Evolutionary conservation across 2,797 vertebrate species (phyloP), one percentile per base, ranked within the genome.

Genomic region (Callimico goeldii): DNA sequence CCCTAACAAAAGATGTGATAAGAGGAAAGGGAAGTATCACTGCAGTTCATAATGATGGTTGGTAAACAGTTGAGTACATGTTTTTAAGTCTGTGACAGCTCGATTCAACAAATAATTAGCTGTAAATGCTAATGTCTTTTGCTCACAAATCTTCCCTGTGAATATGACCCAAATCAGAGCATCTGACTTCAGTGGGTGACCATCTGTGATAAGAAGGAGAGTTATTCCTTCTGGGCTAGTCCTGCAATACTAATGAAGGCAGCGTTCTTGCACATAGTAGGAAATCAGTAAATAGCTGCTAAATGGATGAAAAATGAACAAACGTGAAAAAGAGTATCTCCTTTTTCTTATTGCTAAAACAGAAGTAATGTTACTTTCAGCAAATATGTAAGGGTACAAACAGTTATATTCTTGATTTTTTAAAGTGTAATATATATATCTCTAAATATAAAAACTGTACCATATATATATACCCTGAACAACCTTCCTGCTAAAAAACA

Each of bases 31-130:
- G 94, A 98, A 97, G 26, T 73, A 94, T 72, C 90, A 83, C 77
- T 96, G 9, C 90, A n/a, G 50, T 89, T 91, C 82, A 75, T 61
- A 41, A 97, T 39, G 87, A 94, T 36, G 64, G 76, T 94, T 75
- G 94, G 58, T 98, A 98, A 98, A 98, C 93, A 98, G 85, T 97
- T 89, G 92, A 97, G 77, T 89, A 93, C 96, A 90, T 97, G 90
- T 91, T 98, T 98, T 98, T 97, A 98, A 98, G 92, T 30, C 79
- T 75, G 20, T 55, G 92, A 58, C 94, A 88, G 58, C 88, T 96
- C 39, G 2, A 26, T 83, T 93, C 94, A 94, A 96, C 95, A 95
- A 94, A 97, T 77, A 97, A 96, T 92, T 79, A 52, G 80, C 94
- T 75, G 84, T 87, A 91, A 90, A 94, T 72, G 91, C 50, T 95